Evolutionary conservation across 1,140 invertebrate species (phyloP), one percentile per base, ranked within the genome.

Genomic region (Solen grandis): DNA sequence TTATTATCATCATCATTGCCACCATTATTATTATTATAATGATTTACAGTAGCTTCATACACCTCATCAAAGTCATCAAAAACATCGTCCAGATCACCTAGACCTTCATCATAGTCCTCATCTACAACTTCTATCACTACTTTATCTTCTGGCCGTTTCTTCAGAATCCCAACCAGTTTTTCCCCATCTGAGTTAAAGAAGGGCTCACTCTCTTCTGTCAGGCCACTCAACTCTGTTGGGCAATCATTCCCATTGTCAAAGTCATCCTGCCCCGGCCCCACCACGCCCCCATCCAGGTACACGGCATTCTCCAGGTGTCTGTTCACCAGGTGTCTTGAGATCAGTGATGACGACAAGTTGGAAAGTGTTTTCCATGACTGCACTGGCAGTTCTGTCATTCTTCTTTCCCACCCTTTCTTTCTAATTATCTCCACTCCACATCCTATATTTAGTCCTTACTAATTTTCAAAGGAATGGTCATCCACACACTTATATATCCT

Each of bases 11-110:
- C 41, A 46, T 46, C 41, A 8, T 46, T 19, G 19, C 41, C 19
- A 19, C 8, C 8, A 10, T 46, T 46, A 19, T 19, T 46, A 46
- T 46, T 46, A 46, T 46, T 46, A 19, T 46, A 46, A 8, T 19
- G 8, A 46, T 46, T 46, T 8, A 78, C 10, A 29, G 55, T 46
- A 5, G 75, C 50, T 33, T 78, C 29, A 78, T 78, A 78, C 3
- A 69, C n/a, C 60, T 78, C 75, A n/a, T 78, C 75, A 78, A 78
- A 78, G 50, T 78, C 75, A 59, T 78, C 75, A 60, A 78, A 78
- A 50, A 78, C 65, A 68, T 78, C 75, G 60, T 78, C 75, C 5
- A 78, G 35, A 33, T 78, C 75, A 41, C 75, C 75, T 5, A 78
- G 36, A 41, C 75, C 75, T 78, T 78, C 75, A 46, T 78, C 75